Evolutionary conservation across 2,888 invertebrate genomes (phyloP).

Genomic region (Yponomeuta cagnagella): DNA sequence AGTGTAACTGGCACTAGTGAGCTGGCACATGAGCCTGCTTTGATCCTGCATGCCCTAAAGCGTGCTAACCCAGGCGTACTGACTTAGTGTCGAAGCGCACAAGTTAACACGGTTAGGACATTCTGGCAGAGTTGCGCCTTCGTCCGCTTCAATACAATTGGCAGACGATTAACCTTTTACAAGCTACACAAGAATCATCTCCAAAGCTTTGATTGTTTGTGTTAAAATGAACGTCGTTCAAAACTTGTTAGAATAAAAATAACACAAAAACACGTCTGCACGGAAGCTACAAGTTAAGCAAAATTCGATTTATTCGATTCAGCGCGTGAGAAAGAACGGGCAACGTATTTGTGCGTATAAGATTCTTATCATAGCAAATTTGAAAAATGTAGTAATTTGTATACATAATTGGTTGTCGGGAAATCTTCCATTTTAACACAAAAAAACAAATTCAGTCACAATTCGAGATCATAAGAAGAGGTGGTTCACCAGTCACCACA

Average conservation of each 20-base stretch:
- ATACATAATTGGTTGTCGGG: background rate
- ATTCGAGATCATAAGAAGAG: conserved; percentile 61
- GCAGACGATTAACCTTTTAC: conserved; percentile 32
- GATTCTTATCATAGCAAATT: background rate
- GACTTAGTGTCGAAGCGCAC: background rate
- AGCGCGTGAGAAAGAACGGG: too few species aligned
- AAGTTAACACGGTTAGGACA: background rate
- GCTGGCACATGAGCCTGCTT: background rate
- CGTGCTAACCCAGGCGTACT: background rate
- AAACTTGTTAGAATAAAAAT: conserved; percentile 20
- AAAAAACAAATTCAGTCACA: conserved; percentile 38
- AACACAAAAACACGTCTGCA: background rate
- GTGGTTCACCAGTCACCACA: conserved; percentile 23
- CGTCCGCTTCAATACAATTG: background rate
- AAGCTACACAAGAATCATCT: conserved; percentile 60
- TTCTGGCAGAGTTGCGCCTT: background rate
- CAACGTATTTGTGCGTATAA: too few species aligned
- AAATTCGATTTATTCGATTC: conserved; percentile 9
- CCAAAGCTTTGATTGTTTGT: conserved; percentile 11
- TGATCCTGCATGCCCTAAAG: background rate
- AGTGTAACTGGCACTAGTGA: background rate
- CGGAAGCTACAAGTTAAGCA: conserved; percentile 14
- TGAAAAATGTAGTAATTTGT: background rate
- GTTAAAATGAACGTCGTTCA: conserved; percentile 22
- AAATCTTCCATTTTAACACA: conserved; percentile 21